Percentiles rank a stretch among this genome's conserved stretches.
Evolutionary conservation across 2,797 vertebrate genomes (phyloP).

Genomic region (Rousettus madagascariensis): DNA sequence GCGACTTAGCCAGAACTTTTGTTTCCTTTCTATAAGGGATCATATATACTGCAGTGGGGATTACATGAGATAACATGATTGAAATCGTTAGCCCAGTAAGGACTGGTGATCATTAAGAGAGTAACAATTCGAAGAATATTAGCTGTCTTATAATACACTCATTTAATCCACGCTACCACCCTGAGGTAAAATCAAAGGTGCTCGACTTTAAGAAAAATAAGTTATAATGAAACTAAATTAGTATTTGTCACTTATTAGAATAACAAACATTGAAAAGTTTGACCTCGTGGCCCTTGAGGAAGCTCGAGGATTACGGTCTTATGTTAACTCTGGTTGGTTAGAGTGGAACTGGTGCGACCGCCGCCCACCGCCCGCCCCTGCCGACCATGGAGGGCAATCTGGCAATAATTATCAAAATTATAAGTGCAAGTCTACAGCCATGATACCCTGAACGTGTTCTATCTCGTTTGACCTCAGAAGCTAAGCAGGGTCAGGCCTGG

Average conservation of each 20-base stretch:
- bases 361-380: too few relatives aligned
- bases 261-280: not conserved
- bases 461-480: too few relatives aligned
- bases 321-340: not conserved
- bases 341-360: not conserved
- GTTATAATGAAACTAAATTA: not conserved
- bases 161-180: not conserved
- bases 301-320: not conserved
- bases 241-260: not conserved
- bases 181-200: not conserved
- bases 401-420: not conserved
- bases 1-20: not conserved
- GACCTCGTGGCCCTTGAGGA: not conserved
- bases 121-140: not conserved
- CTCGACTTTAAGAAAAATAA: not conserved
- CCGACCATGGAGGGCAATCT: not conserved
- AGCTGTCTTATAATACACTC: not conserved
- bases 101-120: not conserved
- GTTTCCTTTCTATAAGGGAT: not conserved
- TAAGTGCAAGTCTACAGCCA: not conserved
- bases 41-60: not conserved
- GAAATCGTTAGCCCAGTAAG: not conserved
- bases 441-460: too few relatives aligned
- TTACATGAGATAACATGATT: not conserved
- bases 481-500: too few relatives aligned